Base-by-base conservation (phyloP, 2,888 invertebrate genomes). In the Cosmia trapezina region DNA sequence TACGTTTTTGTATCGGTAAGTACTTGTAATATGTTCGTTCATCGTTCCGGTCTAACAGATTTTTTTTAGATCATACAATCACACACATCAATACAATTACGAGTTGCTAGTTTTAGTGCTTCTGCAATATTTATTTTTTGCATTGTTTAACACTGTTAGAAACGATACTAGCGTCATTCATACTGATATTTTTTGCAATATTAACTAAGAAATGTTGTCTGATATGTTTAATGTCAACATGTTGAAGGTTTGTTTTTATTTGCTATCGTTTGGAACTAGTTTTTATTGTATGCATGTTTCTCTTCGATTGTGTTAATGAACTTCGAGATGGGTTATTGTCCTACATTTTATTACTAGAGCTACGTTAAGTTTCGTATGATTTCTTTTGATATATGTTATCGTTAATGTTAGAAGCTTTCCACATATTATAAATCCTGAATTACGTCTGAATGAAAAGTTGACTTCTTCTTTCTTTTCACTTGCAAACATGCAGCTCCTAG, bases 251-350 rank as follows among this genome's bases (percentile, higher is more conserved):
- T 68, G 69, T 71, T 72, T 81, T 83, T 82, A 56, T 75, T 66
- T 59, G 54, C 61, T 71, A 57, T 78, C 70, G 69, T 83, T 86
- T 19, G 69, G 43, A 53, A 53, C 63, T 57, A 53, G 72, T 82
- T 79, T 78, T 78, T 76, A 9, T 28, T 70, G 43, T 54, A 53
- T 71, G 37, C 6, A 37, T 64, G 63, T 81, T 83, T 83, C 75
- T 78, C 49, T 66, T 37, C 62, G 49, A 68, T 70, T 73, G 76
- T 79, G 79, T 59, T 63, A 79, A 57, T 84, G 64, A 79, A 85
- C 79, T 82, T 70, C 6, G 11, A 53, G 49, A 33, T 71, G 11
- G 66, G 66, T 79, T 69, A 43, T 59, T 75, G 70, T 66, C n/a
- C 54, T 72, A 53, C 22, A 45, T 68, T 63, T 75, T 22, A 43